A percentile compares a stretch with the other conserved stretches of the same genome.
phyloP scores from a whole-genome alignment of 2,113 vertebrate genomes.

The Scalopus aquaticus region DNA sequence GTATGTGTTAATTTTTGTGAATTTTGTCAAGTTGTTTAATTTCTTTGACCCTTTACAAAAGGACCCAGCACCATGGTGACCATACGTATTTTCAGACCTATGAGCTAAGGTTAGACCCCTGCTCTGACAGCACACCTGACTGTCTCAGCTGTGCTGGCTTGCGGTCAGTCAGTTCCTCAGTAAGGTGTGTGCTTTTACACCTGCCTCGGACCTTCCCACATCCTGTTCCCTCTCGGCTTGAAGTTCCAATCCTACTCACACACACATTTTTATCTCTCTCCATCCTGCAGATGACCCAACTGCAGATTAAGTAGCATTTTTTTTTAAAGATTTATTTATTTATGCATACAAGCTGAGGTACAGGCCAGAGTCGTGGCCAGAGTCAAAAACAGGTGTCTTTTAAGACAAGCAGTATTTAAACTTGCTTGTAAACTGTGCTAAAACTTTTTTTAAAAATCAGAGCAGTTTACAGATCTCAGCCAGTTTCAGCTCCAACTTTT shows the following conservation, averaged over 20 bases:
- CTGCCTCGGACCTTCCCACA: not conserved
- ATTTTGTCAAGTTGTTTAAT: not conserved
- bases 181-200: not conserved
- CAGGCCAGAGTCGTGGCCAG: no score
- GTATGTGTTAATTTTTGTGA: not conserved
- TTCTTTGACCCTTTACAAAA: not conserved
- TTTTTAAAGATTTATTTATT: no score
- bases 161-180: not conserved
- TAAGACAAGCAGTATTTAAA: not conserved
- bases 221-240: not conserved
- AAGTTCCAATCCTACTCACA: not conserved
- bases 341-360: no score
- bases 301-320: not conserved
- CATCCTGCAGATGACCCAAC: not conserved
- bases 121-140: not conserved
- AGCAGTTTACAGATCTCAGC: not conserved
- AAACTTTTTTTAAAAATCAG: not conserved
- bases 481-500: slow-evolving; percentile 21
- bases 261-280: not conserved
- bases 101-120: not conserved
- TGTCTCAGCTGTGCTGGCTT: not conserved
- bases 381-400: no score
- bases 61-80: not conserved
- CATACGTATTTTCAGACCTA: not conserved
- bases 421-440: not conserved